Base-by-base conservation (phyloP, 1,140 invertebrate species). In the Hyphantria cunea region DNA sequence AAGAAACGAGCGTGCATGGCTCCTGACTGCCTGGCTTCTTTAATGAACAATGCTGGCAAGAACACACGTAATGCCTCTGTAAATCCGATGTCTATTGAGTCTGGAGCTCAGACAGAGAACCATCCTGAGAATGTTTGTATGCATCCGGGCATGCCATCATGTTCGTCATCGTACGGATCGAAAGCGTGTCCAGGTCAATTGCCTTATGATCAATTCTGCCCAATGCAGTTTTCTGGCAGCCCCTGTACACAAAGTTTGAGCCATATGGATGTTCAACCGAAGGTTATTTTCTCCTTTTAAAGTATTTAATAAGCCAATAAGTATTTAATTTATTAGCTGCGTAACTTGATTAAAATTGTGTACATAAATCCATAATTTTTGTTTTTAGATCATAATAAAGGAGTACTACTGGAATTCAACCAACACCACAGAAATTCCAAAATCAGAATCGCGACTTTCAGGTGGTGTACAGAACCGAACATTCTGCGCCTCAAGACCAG, bases 361-460 rank as follows among this genome's bases (percentile, higher is more conserved):
- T n/a, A n/a, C 37, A 39, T 39, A 25, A 25, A 25, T 25, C 17
- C 17, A 25, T n/a, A 25, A 25, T 5, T 5, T 5, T 50, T n/a
- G 4, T 33, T 60, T 42, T 9, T 52, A 64, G 41, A 12, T 67
- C 8, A 45, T 58, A 31, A 17, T 67, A 17, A 71, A 71, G 14
- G 56, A 67, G 32, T 67, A 62, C 52, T 42, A 56, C 49, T 71
- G 65, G 64, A 50, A 70, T 56, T 50, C 52, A 0, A 5, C 9
- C 15, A 11, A 33, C 8, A 42, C 55, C 0, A 17, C 49, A 54
- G 14, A 25, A 25, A 10, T 7, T 17, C 10, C 17, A 42, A 15
- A 37, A 37, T 31, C 12, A 39, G 5, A 10, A 34, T n/a, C 12
- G 7, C 6, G 17, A 25, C 5, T 25, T 1, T 25, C 17, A 25